Evolutionary conservation across 1,140 invertebrate genomes (phyloP).

Genomic region (Cryptotermes secundus): DNA sequence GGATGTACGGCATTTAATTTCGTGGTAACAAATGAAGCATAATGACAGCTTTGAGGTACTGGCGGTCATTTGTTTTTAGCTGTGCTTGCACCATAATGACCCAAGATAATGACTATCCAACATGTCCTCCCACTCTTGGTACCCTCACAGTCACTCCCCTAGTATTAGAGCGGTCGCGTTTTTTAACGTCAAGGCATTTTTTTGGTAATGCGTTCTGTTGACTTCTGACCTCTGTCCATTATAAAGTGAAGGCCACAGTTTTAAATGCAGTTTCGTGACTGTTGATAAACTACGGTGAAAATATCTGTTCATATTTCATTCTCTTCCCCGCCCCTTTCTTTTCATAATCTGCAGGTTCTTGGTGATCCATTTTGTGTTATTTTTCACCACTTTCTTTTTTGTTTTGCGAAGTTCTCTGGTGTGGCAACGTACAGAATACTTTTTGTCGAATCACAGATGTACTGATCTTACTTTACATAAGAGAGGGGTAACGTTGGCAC

Average conservation of each 20-base stretch:
- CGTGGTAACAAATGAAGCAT: conserved; percentile 19
- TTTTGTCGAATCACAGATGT: neutral
- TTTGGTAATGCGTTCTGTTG: conserved; percentile 19
- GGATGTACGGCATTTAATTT: conserved; percentile 13
- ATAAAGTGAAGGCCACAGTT: conserved; percentile 19
- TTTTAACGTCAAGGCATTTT: conserved; percentile 19
- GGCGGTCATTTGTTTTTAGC: conserved; percentile 12
- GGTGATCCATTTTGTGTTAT: conserved; percentile 19
- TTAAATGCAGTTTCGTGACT: conserved; percentile 19
- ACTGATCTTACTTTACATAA: neutral
- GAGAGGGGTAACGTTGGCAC: too few relatives aligned
- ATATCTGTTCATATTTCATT: conserved; percentile 20
- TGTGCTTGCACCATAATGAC: conserved; percentile 18
- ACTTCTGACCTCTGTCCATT: conserved; percentile 18
- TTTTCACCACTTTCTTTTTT: conserved; percentile 3
- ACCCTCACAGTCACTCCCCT: neutral
- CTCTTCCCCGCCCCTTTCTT: neutral
- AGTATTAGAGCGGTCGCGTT: neutral
- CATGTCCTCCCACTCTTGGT: conserved; percentile 17
- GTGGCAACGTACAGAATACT: neutral
- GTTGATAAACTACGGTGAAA: conserved; percentile 13
- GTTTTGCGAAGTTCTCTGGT: neutral
- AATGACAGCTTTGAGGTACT: conserved; percentile 16
- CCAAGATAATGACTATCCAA: conserved; percentile 12
- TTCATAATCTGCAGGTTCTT: neutral